Conservation (phyloP, 2,797 vertebrate species). For the Oryzias sinensis region DNA sequence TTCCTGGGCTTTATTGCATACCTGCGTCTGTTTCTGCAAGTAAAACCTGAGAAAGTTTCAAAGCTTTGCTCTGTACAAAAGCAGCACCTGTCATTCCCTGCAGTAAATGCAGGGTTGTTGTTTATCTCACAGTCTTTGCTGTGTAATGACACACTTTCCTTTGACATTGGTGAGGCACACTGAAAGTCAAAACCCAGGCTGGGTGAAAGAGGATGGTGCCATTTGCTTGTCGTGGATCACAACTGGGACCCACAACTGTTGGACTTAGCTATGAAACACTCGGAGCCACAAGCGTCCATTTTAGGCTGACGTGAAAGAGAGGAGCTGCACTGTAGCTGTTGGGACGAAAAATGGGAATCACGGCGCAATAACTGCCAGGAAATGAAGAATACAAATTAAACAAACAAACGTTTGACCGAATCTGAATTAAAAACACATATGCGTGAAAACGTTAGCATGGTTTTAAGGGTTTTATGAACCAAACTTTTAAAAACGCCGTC, state of each 20-base stretch:
- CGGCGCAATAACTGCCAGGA: conserved; percentile 2
- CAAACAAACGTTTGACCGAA: conserved; percentile 20
- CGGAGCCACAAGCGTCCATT: conserved; percentile 76
- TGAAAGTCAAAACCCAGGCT: conserved; percentile 68
- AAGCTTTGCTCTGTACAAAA: conserved; percentile 31
- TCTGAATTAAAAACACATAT: not conserved
- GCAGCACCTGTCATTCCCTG: conserved; percentile 58
- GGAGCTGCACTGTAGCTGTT: conserved; percentile 27
- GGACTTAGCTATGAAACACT: conserved; percentile 61
- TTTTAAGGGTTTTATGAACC: not conserved
- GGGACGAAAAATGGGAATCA: conserved; percentile 27
- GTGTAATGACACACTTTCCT: conserved; percentile 58
- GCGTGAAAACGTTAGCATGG: not conserved
- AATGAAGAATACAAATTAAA: conserved; percentile 4
- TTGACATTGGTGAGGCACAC: conserved; percentile 60
- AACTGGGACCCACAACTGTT: conserved; percentile 61
- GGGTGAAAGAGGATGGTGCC: conserved; percentile 64
- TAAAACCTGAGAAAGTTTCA: conserved; percentile 41
- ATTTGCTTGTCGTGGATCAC: conserved; percentile 57
- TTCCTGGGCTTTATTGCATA: conserved; percentile 50
- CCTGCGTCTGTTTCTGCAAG: conserved; percentile 48
- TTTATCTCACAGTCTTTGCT: conserved; percentile 51
- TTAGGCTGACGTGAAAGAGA: conserved; percentile 69
- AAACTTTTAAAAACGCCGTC: conserved; percentile 7
- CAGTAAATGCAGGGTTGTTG: conserved; percentile 48